Base-by-base conservation (phyloP, 92 coral and sea anemone genomes). In the Heliopora coerulea region DNA sequence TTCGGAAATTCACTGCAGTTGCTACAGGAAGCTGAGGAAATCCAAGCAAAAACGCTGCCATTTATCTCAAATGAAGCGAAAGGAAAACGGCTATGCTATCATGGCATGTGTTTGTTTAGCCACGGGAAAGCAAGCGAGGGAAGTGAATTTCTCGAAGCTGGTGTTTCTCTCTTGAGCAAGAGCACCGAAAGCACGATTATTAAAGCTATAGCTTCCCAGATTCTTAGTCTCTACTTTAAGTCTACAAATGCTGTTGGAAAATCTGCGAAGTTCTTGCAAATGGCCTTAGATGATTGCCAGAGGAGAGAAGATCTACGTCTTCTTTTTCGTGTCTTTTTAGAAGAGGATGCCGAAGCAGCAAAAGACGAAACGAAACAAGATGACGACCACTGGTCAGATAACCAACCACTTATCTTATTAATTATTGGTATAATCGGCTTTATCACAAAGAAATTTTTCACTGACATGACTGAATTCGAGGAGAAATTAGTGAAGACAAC, bases 51-150 rank as follows among this genome's bases (percentile, higher is more conserved):
- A 24, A 32, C 59, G 0, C 4, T 19, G 0, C 18, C 29, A 0
- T 10, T 19, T 0, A n/a, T n/a, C n/a, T 44, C 74, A 1, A 20
- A 1, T 49, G 21, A 2, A 25, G 46, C 49, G 13, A 39, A 65
- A 62, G 84, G 65, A 39, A 80, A 73, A 21, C n/a, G 0, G 5
- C 1, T 25, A 31, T 80, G 80, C 49, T 80, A 80, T 46, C 29
- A 41, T 12, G 84, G 84, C 4, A 73, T 80, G 26, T 8, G 6
- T 11, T 28, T 25, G 0, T 24, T 72, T n/a, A 25, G 2, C 40
- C 2, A 18, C 1, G 68, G 35, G 0, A 29, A 62, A 27, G 13
- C 58, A 24, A 37, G 37, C 6, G 12, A 3, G 5, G 84, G 84
- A n/a, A 20, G 39, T 65, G 32, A 25, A 29, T 18, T 4, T 0